Base-by-base conservation (phyloP, 2,888 invertebrate genomes). In the Julus scandinavius region DNA sequence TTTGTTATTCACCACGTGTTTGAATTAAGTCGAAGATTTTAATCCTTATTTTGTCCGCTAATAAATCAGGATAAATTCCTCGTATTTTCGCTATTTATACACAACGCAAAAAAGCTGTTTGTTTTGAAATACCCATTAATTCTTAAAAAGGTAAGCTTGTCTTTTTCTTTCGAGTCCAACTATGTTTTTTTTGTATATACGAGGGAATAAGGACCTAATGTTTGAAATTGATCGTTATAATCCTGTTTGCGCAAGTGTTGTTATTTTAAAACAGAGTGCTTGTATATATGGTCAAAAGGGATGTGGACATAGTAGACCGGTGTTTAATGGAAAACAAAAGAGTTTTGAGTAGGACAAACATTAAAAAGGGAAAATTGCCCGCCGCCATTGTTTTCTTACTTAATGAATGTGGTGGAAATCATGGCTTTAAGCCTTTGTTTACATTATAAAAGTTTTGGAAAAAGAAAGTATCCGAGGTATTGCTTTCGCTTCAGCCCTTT, bases 181-280 rank as follows among this genome's bases (percentile, higher is more conserved):
- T 20, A n/a, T 72, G 72, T 20, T 29, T 11, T 45, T 45, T 45
- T 20, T 72, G 63, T 72, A 6, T 20, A 72, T 6, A 29, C 63
- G 1, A n/a, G 20, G 5, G 72, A 9, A 20, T 9, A 72, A 72
- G 72, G 72, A 20, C 20, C 72, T 20, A 29, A n/a, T 5, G n/a
- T n/a, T 72, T 20, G 72, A 72, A 72, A 72, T 20, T 72, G 72
- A 72, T 72, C 72, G 20, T 72, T 20, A 72, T 72, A 7, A 72
- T 20, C 72, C 72, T 72, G 72, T 72, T 72, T 72, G 72, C 72
- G 20, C 72, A 29, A 72, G 20, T 72, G 72, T 72, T 72, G 72
- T 72, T 72, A 9, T 29, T 29, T 29, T 29, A 29, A 29, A 29
- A 29, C 29, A 29, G 29, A 29, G 29, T 29, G 29, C 29, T 29